Percentiles rank a stretch among this genome's conserved stretches.
Evolutionary conservation across 2,797 vertebrate genomes (phyloP).

Genomic region (Pelodytes ibericus): DNA sequence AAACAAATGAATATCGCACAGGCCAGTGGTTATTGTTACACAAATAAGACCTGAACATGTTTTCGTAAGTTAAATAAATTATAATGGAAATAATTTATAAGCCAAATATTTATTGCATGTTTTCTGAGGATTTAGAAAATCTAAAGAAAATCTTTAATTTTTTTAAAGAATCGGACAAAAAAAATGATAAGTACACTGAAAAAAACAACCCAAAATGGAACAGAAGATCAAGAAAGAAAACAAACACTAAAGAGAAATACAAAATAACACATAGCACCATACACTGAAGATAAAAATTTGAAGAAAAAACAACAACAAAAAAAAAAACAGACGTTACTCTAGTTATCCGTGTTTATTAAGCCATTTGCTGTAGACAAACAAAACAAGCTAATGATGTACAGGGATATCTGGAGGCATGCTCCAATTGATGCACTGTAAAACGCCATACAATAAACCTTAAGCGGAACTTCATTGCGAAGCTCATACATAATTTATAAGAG

Average conservation of each 20-base stretch:
- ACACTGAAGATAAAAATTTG: not conserved
- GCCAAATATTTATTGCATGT: no score
- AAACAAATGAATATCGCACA: constrained; percentile 30
- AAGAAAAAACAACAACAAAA: not conserved
- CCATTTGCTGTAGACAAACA: constrained; percentile 29
- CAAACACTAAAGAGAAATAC: not conserved
- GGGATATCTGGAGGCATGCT: constrained; percentile 44
- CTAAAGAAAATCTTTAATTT: no score
- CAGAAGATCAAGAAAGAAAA: not conserved
- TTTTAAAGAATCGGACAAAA: no score
- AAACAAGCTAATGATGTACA: constrained; percentile 24
- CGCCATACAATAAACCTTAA: constrained; percentile 33
- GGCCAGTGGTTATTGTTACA: constrained; percentile 51
- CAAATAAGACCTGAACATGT: constrained; percentile 9
- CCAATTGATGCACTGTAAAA: constrained; percentile 18
- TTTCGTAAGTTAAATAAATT: not conserved
- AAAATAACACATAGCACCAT: not conserved
- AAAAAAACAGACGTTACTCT: no score
- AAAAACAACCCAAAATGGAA: not conserved
- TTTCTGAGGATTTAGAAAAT: no score
- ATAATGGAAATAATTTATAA: not conserved
- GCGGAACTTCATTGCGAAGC: constrained; percentile 35
- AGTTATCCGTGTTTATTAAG: constrained; percentile 46
- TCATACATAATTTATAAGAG: constrained; percentile 41
- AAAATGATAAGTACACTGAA: not conserved